Base-by-base conservation (phyloP, 1,140 invertebrate species). In the Apis florea region DNA sequence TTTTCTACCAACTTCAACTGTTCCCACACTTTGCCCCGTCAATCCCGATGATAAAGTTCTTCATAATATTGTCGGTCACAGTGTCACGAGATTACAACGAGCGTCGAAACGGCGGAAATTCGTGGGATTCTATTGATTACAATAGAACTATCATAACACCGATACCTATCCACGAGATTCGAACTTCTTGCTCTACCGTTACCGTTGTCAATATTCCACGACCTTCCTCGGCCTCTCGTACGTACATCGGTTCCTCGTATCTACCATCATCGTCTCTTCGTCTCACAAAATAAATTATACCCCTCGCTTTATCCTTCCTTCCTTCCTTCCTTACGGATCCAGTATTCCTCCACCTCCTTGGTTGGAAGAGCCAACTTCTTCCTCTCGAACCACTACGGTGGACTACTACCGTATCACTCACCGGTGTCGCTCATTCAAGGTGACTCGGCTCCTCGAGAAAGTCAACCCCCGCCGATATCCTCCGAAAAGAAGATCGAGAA, bases 51-150 rank as follows among this genome's bases (percentile, higher is more conserved):
- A 8, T 26, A 53, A 61, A 40, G 49, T 69, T 21, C 47, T n/a
- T 54, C 80, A 69, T 68, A 77, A 82, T 54, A 77, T 64, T 68
- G 19, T 81, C 64, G 77, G 66, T 87, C 81, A 75, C 70, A 26
- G 74, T 81, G 77, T 86, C 73, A 61, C 58, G 54, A 13, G 31
- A 40, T 64, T 21, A 53, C 49, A 61, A 51, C 15, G 31, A n/a
- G 56, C 26, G 21, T 21, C 0, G 17, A n/a, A 78, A 0, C 40
- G 56, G 61, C 13, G 31, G 1, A 67, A 71, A 59, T 71, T 56
- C 70, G 47, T 13, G 70, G 66, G 67, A 67, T 66, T 58, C 64
- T 59, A 71, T 56, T 31, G 58, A 56, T 56, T 51, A 61, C 15
- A 15, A 49, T 17, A n/a, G n/a, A n/a, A 13, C 17, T 47, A 24